Base-by-base conservation (phyloP, 2,797 vertebrate species). In the Muscicapa comitata region DNA sequence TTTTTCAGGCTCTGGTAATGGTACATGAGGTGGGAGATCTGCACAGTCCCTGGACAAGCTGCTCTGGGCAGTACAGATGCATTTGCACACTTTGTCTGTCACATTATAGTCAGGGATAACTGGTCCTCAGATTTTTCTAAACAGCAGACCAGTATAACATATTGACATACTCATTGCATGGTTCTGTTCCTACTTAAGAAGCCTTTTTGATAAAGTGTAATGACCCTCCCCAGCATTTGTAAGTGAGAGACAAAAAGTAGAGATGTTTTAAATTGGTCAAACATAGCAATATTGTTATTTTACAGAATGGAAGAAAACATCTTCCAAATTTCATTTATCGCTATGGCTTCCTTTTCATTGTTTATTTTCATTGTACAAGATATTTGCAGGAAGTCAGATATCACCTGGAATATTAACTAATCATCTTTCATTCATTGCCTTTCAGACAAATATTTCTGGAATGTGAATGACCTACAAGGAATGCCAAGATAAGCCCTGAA, bases 361-460 rank as follows among this genome's bases (percentile, higher is more conserved):
- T 38, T 73, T 58, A 33, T 91, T 94, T 86, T 55, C 15, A 43
- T 42, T 73, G n/a, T 51, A 59, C 9, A 47, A 29, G 33, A 59
- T 59, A 50, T 16, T 83, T 91, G 58, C 40, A 67, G 13, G 48
- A 59, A 59, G 40, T 40, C 26, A 70, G 70, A 43, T 79, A 63
- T 37, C 53, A 29, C 17, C 31, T 71, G 45, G 6, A 67, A 84
- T 73, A 66, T 51, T 84, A 63, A 68, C 51, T 90, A 74, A 87
- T 88, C 19, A 43, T 74, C 48, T 88, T 77, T 80, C 43, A 37
- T 92, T 93, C 17, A 17, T 78, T 97, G 55, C 7, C 72, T 97
- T 97, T 91, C 94, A 95, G 95, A 78, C 92, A 65, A 95, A 95
- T 62, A 95, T 97, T 88, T 96, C 95, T 62, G 95, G 89, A 87